Evolutionary conservation across 1,140 invertebrate genomes (phyloP), one percentile per base, ranked within the genome.

Genomic region (Meloidogyne floridensis): DNA sequence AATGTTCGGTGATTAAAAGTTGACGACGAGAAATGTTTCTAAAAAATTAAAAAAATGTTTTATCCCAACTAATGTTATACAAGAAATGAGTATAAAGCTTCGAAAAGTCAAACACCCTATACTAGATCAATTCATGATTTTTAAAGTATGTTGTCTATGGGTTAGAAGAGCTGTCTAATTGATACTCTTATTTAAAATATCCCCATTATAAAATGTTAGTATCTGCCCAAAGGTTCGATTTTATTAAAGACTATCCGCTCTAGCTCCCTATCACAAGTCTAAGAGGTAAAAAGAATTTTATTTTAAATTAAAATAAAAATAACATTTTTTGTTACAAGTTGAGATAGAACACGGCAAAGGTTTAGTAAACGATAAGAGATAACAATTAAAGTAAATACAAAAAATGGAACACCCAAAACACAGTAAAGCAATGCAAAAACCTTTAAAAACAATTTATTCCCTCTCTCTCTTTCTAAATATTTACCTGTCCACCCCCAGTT

Each of bases 381-480:
- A 18, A 84, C 56, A 69, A 84, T 43, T 18, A 84, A 54, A 18
- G 84, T 84, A n/a, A 71, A 42, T 20, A 84, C 51, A 82, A 76
- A 84, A n/a, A 84, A 84, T 15, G 83, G 83, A 43, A 84, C 83
- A 59, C 83, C 83, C 6, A 84, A 43, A 15, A 86, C 20, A 18
- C 71, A 69, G 15, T 84, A 84, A 65, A 84, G 81, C 11, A 84
- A 13, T 3, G 84, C 83, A 47, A 84, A 84, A 43, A 84, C 9
- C 83, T 83, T n/a, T 13, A 71, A 32, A 72, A 80, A 72, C n/a
- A 65, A 18, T 47, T 42, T 11, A 72, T 9, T 5, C n/a, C 9
- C 51, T n/a, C 20, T 73, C 53, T 18, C 10, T 72, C 70, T 43
- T 70, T 82, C n/a, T 54, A 84, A 42, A 11, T 75, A 51, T 18